These are phyloP conservation scores for Malurus cyaneus DNA, from an alignment of 2,113 vertebrate genomes.

Conservation along the genomic window DNA sequence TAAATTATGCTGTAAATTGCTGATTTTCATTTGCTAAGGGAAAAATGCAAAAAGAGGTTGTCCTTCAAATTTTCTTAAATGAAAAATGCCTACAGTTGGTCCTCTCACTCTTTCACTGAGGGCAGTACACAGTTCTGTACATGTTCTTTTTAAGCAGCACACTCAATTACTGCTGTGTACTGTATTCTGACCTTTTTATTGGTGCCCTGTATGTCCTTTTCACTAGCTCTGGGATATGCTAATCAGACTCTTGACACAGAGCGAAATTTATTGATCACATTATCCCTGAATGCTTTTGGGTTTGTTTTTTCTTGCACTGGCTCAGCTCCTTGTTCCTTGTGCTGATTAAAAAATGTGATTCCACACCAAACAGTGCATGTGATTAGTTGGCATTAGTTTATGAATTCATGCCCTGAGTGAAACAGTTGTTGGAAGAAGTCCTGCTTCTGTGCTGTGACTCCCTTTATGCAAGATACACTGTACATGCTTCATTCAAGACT, in stretches of 20 bases:
- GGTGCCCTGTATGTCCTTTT: constrained; percentile 20
- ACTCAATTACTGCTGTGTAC: not conserved
- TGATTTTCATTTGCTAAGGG: not conserved
- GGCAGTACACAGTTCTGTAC: not conserved
- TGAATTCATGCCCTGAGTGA: not conserved
- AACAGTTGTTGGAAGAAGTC: not conserved
- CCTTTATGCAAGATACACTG: not conserved
- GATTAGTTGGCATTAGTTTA: not conserved
- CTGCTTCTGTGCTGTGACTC: not conserved
- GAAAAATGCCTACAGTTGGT: not conserved
- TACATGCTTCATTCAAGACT: not conserved
- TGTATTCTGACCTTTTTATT: constrained; percentile 25
- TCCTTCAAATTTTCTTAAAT: not conserved
- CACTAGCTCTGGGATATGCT: constrained; percentile 13
- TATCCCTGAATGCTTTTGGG: not conserved
- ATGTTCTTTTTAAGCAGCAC: not conserved
- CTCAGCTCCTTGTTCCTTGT: not conserved
- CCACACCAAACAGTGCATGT: not conserved
- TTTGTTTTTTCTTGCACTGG: not conserved
- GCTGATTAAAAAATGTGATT: constrained; percentile 30
- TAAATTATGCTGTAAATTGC: not conserved
- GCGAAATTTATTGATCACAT: constrained; percentile 54
- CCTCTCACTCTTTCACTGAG: not conserved
- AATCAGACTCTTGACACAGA: constrained; percentile 33
- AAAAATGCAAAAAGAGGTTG: not conserved